A percentile compares a stretch with the other conserved stretches of the same genome.
phyloP scores from a whole-genome alignment of 2,113 vertebrate genomes.

The Amphiprion ocellaris region DNA sequence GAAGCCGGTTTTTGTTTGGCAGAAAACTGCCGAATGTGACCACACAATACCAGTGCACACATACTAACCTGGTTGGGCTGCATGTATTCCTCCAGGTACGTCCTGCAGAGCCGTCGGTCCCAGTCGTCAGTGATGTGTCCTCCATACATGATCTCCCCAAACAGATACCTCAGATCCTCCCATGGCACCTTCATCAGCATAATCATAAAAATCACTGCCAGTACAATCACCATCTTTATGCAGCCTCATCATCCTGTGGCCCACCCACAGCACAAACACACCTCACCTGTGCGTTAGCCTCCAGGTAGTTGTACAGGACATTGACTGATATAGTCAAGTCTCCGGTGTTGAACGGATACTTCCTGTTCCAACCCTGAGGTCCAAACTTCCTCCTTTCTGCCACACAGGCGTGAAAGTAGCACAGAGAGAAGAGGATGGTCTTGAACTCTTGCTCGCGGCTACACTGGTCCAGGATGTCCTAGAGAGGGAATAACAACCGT shows the following conservation, averaged over 20 bases:
- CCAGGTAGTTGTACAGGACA: conserved; percentile 88
- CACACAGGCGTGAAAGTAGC: conserved; percentile 88
- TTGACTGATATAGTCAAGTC: conserved; percentile 89
- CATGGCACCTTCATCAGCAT: conserved; percentile 82
- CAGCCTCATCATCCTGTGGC: background rate
- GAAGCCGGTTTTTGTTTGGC: conserved; percentile 13
- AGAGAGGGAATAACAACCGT: background rate
- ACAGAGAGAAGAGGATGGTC: conserved; percentile 88
- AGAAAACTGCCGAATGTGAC: background rate
- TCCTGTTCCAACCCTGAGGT: conserved; percentile 88
- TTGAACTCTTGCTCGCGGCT: conserved; percentile 89
- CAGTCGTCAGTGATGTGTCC: conserved; percentile 90
- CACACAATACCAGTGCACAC: background rate
- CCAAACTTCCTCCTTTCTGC: conserved; percentile 88
- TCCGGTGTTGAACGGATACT: conserved; percentile 88
- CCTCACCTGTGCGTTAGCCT: conserved; percentile 87
- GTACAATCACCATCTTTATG: background rate
- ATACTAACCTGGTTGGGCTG: conserved; percentile 86
- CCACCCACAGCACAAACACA: background rate
- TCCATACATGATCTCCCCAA: conserved; percentile 90
- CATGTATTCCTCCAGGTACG: conserved; percentile 90
- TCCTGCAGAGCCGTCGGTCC: conserved; percentile 87
- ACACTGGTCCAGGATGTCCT: conserved; percentile 88
- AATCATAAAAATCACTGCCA: conserved; percentile 17
- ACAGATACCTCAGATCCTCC: conserved; percentile 89